Evolutionary conservation across 2,113 vertebrate species (phyloP), one percentile per base, ranked within the genome.

Genomic region (Pagrus major): DNA sequence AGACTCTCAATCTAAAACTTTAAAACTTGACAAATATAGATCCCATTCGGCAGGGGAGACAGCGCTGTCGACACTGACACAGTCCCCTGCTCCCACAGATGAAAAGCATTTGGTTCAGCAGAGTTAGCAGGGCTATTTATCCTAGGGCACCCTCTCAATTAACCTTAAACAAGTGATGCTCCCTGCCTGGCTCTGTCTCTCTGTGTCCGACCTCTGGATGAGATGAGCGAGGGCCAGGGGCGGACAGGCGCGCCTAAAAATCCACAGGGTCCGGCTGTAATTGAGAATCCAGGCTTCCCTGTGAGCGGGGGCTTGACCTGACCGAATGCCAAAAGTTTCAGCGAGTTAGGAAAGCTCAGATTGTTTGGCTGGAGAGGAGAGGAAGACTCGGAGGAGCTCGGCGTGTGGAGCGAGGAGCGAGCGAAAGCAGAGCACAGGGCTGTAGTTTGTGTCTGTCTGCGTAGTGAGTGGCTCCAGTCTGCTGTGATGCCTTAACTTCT

Each of bases 401-500:
- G 31, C 54, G 33, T 31, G 67, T 64, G 68, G 58, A 21, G 18
- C 6, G 2, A 46, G 29, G 49, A 16, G 39, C 6, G 14, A 78
- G 51, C 21, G 27, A 56, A 51, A 78, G 76, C 55, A 64, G 82
- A 86, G 77, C 71, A 27, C 49, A 18, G 33, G 39, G 60, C 63
- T 82, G 67, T 82, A 82, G 85, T 88, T 85, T 80, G 61, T 72
- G 70, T 80, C 86, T 69, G 80, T 72, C 78, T 61, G 51, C 83
- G 74, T 72, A 72, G 74, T 33, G 23, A 87, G 87, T 56, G 72
- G 75, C 76, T 90, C 81, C 81, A 87, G 81, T 78, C 78, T 73
- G 71, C 87, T 84, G 77, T 89, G 89, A 94, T 89, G 87, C 87
- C 83, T 87, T 70, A 70, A 75, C 73, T 70, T 85, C 94, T 93